Evolutionary conservation across 2,888 invertebrate genomes (phyloP), one percentile per base, ranked within the genome.

Genomic region (Villa cingulata): DNA sequence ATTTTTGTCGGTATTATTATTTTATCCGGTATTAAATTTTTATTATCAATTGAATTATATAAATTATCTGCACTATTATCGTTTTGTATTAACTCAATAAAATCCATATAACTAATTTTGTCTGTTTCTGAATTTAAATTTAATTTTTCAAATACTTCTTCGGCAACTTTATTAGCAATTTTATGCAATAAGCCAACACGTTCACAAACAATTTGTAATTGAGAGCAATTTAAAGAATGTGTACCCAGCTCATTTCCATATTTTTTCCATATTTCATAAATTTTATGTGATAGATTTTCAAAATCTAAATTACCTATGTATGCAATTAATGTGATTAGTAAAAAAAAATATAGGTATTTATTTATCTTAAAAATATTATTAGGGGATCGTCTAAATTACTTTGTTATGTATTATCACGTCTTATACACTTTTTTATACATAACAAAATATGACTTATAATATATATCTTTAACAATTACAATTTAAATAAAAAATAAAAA

Each of bases 61-160:
- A 12, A 12, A 32, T 32, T 32, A 32, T 12, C 29, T 4, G 9
- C 12, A 32, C 12, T 32, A 32, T 32, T 32, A 32, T 32, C 29
- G 12, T 32, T 32, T 57, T 76, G 74, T 58, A 81, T 74, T 37
- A 80, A 70, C 49, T 74, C 71, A 27, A 80, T 63, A 56, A 83
- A 77, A 59, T 82, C 80, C 51, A 77, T 73, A 58, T 82, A 78
- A 55, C 75, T 77, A 49, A 83, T 79, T 29, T 43, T 42, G 15
- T 23, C 29, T 15, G 42, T n/a, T 16, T 36, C 16, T 23, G 7
- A 6, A 59, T 80, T 77, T 42, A 74, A 65, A 56, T 78, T 77
- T 41, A 83, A 65, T 57, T 80, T 79, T 50, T 76, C 75, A 58
- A 82, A 82, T 43, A 83, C 70, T 59, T 80, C 77, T 53, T 76